Percentiles rank a stretch among this genome's conserved stretches.
These are phyloP conservation scores for Zaprionus vittiger DNA, from an alignment of 1,140 invertebrate genomes.

Conservation along the genomic window DNA sequence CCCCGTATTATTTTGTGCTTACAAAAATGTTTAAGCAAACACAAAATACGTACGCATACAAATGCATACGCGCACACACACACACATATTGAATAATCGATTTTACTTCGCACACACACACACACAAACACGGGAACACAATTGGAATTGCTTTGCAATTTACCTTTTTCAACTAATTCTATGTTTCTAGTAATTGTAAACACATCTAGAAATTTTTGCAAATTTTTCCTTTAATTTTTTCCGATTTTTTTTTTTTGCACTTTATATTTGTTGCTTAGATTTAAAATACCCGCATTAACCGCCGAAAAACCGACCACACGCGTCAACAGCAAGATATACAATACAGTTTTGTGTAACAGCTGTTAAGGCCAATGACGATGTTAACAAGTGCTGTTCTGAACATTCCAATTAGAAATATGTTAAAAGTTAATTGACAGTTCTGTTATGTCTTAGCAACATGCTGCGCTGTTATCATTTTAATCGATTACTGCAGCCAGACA, in stretches of 20 bases:
- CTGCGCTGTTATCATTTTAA: constrained; percentile 30
- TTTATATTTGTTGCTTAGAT: constrained; percentile 71
- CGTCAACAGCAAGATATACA: constrained; percentile 51
- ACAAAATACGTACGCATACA: constrained; percentile 53
- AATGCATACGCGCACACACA: constrained; percentile 51
- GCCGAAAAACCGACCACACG: constrained; percentile 65
- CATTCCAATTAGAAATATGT: constrained; percentile 13
- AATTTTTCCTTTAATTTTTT: constrained; percentile 54
- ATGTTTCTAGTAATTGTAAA: constrained; percentile 60
- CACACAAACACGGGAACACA: constrained; percentile 38
- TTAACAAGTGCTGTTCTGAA: constrained; percentile 31
- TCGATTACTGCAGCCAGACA: background rate
- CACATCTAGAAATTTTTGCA: constrained; percentile 69
- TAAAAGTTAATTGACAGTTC: constrained; percentile 4
- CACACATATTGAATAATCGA: constrained; percentile 79
- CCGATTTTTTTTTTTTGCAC: constrained; percentile 51
- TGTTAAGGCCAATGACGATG: constrained; percentile 30
- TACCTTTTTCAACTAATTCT: constrained; percentile 69
- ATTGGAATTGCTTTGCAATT: constrained; percentile 46
- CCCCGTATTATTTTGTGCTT: constrained; percentile 38
- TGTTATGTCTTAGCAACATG: constrained; percentile 18
- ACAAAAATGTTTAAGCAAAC: constrained; percentile 65
- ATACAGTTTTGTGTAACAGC: constrained; percentile 45
- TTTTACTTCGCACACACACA: constrained; percentile 61
- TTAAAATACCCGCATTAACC: constrained; percentile 80